A percentile compares a stretch with the other conserved stretches of the same genome.
Conservation (phyloP, 2,113 vertebrate species). For the Psittacula cyanocephala region DNA sequence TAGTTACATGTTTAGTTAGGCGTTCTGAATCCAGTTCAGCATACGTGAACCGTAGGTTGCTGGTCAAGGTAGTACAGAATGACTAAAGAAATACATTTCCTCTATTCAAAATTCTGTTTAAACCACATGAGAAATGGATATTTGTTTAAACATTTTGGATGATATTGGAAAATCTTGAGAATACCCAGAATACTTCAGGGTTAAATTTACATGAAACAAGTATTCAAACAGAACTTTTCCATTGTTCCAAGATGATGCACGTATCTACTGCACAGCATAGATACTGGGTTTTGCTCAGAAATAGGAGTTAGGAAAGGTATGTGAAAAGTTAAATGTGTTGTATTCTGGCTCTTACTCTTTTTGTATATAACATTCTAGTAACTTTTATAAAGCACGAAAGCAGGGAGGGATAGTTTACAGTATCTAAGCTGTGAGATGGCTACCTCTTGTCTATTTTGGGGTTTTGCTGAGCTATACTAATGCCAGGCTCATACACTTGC, state of each 20-base stretch:
- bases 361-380: not conserved
- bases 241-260: not conserved
- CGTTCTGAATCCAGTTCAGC: not conserved
- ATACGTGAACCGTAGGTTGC: not conserved
- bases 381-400: not conserved
- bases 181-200: not conserved
- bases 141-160: not conserved
- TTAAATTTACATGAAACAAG: not conserved
- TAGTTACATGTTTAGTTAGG: not conserved
- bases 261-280: not conserved
- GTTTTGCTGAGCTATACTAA: conserved; percentile 23
- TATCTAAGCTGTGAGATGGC: not conserved
- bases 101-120: not conserved
- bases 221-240: not conserved
- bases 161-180: not conserved
- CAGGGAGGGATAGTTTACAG: not conserved
- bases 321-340: not conserved
- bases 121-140: not conserved
- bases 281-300: not conserved
- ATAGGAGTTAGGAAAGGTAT: not conserved
- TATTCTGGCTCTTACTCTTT: not conserved
- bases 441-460: not conserved
- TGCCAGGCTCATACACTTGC: not conserved
- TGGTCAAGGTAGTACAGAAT: not conserved
- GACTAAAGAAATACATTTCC: not conserved